Evolutionary conservation across 2,888 invertebrate genomes (phyloP), one percentile per base, ranked within the genome.

Genomic region (Phania funesta): DNA sequence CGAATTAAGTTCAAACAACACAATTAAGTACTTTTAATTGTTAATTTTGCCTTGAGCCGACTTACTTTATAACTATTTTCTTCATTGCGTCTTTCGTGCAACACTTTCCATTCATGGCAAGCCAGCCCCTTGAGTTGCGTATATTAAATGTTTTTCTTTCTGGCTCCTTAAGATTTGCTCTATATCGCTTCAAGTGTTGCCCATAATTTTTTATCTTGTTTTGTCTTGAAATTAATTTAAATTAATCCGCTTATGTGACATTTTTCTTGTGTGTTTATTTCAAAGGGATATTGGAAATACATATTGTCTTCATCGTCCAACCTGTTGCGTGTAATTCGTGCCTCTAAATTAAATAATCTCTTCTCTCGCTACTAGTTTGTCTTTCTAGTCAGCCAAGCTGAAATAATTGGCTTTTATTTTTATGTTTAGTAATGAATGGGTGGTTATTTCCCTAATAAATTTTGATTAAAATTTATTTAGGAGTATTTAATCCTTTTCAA

Each of bases 201-300:
- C 70, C 24, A 64, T 67, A 38, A 46, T 44, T 50, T 29, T 54
- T 29, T 29, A 26, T 26, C 24, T 26, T 56, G 71, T 38, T 65
- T 20, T 71, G 26, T 41, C 18, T 50, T 44, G n/a, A 20, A 29
- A 77, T 73, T 73, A 50, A 73, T 64, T 77, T 68, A 62, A 67
- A 48, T 62, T 81, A 81, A 81, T 38, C 81, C 68, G 82, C 50
- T 82, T 82, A 82, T 50, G 22, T 38, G 18, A 20, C 26, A 48
- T 38, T 44, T 71, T 67, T 35, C 41, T 50, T 44, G 44, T 35
- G 35, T 18, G 16, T 68, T 52, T 62, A 62, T 75, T 35, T 32
- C 26, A 56, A 75, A 48, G 9, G 6, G 26, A 46, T 64, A 54
- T 41, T 58, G 22, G 46, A 64, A 64, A 22, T 50, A 35, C n/a